phyloP scores from a whole-genome alignment of 92 coral and sea anemone species.

The Zoanthus solanderi region DNA sequence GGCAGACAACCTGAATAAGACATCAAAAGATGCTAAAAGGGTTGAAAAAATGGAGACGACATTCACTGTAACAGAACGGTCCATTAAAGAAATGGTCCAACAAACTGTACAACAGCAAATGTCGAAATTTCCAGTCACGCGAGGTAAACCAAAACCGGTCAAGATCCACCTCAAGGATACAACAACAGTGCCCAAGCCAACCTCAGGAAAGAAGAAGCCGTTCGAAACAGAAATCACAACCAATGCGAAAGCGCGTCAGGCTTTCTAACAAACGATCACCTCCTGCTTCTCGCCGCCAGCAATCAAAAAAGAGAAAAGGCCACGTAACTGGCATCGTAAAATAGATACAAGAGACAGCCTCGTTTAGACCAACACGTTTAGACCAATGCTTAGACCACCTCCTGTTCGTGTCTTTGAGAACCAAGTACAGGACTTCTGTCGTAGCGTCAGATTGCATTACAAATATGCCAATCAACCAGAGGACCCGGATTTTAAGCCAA shows the following conservation, averaged over 20 bases:
- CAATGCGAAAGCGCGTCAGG: background rate
- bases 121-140: background rate
- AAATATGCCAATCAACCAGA: constrained; percentile 1
- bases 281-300: background rate
- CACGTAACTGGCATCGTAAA: background rate
- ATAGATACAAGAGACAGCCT: background rate
- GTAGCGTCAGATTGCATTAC: background rate
- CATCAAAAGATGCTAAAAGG: background rate
- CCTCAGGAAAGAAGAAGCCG: background rate
- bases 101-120: background rate
- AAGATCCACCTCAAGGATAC: background rate
- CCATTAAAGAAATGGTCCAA: constrained; percentile 2
- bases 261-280: background rate
- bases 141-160: background rate
- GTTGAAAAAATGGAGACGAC: background rate
- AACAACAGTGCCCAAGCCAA: background rate
- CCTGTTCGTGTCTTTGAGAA: background rate
- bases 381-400: background rate
- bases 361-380: background rate
- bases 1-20: background rate
- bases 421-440: constrained; percentile 4
- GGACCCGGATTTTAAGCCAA: background rate
- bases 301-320: background rate
- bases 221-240: background rate
- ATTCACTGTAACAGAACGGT: background rate